Base-by-base conservation (phyloP, 2,797 vertebrate species). In the Lateolabrax maculatus region DNA sequence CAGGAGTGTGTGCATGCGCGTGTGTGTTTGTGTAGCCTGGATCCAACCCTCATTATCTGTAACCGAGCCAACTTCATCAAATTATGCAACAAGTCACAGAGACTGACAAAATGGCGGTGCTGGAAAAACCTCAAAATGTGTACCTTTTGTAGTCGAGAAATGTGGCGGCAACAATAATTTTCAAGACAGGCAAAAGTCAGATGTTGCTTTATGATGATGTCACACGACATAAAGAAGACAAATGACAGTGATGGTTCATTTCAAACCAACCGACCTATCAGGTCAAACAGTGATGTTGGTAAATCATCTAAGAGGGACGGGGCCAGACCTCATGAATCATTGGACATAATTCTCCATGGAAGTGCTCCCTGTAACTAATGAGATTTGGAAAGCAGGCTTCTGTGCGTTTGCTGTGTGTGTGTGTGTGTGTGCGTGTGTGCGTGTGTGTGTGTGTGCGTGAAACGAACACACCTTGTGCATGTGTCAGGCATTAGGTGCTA, bases 401-500 rank as follows among this genome's bases (percentile, higher is more conserved):
- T 71, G 44, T 63, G 49, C 70, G 53, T 43, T 53, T 18, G 39
- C n/a, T 67, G 27, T 56, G 43, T 65, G 72, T 64, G 31, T 68
- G 70, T 74, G 48, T 56, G 71, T 43, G 21, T 23, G 65, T 23
- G 39, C 51, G 60, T 71, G 48, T 58, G 66, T 13, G 44, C 6
- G 56, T 46, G 13, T 53, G 29, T 34, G 56, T 16, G 25, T 51
- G 44, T 15, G 36, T 44, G 21, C 23, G 46, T 41, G 49, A 9
- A 31, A 31, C 29, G 41, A 56, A 37, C 51, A 71, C 71, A 73
- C 62, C 34, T 46, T 49, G 41, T 56, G 13, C 71, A 37, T 70
- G 34, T 81, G 76, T 74, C 48, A 44, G 48, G 49, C 37, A 81
- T 86, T 76, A 88, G 80, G 61, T 66, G 83, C 31, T 84, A 80